Conservation (phyloP, 1,140 invertebrate genomes). For the Lordiphosa stackelbergi region DNA sequence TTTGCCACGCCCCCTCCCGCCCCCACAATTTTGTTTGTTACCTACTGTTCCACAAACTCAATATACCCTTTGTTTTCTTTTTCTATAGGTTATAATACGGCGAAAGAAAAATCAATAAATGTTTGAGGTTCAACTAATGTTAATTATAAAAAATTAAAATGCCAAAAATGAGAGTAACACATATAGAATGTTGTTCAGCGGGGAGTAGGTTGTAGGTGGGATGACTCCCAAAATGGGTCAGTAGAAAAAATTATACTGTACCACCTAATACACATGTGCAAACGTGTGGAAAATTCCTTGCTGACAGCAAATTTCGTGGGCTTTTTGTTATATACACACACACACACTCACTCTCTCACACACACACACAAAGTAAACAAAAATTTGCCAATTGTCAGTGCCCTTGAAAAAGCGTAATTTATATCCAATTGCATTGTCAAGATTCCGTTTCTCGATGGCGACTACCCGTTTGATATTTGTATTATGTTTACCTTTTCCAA, state of each 20-base stretch:
- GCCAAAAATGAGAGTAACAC: too few species aligned
- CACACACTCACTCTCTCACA: neutral
- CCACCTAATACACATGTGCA: neutral
- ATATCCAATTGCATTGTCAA: neutral
- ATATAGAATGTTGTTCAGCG: too few species aligned
- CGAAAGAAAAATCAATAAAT: too few species aligned
- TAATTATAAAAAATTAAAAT: too few species aligned
- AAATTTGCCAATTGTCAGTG: constrained; percentile 15
- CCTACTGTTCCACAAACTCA: too few species aligned
- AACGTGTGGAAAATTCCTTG: constrained; percentile 33
- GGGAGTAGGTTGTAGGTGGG: too few species aligned
- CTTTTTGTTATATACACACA: constrained; percentile 18
- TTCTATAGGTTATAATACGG: too few species aligned
- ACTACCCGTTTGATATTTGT: neutral
- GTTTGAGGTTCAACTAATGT: too few species aligned
- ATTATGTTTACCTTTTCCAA: neutral
- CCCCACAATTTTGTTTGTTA: too few species aligned
- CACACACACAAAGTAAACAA: constrained; percentile 7
- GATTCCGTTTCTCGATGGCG: too few species aligned
- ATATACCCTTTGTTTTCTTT: too few species aligned
- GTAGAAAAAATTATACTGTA: constrained; percentile 21
- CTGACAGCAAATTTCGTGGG: constrained; percentile 15
- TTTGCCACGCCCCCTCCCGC: too few species aligned
- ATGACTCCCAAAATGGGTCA: constrained; percentile 52
- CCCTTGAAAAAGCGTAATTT: neutral